Conservation (phyloP, 2,113 vertebrate species). For the Collichthys lucidus region DNA sequence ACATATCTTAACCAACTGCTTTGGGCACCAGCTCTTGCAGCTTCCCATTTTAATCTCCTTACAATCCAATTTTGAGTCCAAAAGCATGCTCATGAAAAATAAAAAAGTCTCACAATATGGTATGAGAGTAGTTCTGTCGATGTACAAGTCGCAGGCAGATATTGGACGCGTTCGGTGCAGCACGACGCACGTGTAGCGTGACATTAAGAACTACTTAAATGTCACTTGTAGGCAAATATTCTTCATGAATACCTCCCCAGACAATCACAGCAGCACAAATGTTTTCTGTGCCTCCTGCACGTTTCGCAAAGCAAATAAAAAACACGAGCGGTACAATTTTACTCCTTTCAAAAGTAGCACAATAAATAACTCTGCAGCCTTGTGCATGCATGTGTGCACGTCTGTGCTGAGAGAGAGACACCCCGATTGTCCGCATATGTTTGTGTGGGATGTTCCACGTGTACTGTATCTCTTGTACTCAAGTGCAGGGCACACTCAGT, state of each 20-base stretch:
- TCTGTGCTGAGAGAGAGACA: background rate
- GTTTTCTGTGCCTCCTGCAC: conserved; percentile 27
- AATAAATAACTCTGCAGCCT: conserved; percentile 7
- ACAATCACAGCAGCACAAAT: conserved; percentile 27
- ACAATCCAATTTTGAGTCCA: conserved; percentile 42
- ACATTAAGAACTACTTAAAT: conserved; percentile 42
- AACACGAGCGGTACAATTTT: conserved; percentile 36
- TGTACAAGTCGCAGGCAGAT: conserved; percentile 14
- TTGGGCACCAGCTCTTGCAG: conserved; percentile 8
- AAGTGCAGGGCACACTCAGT: conserved; percentile 35
- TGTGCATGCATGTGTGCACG: conserved; percentile 5
- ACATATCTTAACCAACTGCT: conserved; percentile 14
- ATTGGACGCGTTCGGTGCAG: conserved; percentile 23
- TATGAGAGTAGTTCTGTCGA: conserved; percentile 3
- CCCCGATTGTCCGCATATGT: conserved; percentile 3
- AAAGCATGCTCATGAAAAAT: conserved; percentile 2
- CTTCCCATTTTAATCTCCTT: conserved; percentile 30
- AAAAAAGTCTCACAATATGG: background rate
- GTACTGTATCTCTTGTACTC: conserved; percentile 46
- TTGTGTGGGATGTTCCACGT: conserved; percentile 14
- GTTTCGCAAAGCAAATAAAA: conserved; percentile 37
- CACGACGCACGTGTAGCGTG: background rate
- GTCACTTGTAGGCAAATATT: conserved; percentile 45
- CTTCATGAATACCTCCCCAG: conserved; percentile 25
- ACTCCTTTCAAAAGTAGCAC: conserved; percentile 22